Evolutionary conservation across 2,113 vertebrate genomes (phyloP), one percentile per base, ranked within the genome.

Genomic region (Lasiurus cinereus): DNA sequence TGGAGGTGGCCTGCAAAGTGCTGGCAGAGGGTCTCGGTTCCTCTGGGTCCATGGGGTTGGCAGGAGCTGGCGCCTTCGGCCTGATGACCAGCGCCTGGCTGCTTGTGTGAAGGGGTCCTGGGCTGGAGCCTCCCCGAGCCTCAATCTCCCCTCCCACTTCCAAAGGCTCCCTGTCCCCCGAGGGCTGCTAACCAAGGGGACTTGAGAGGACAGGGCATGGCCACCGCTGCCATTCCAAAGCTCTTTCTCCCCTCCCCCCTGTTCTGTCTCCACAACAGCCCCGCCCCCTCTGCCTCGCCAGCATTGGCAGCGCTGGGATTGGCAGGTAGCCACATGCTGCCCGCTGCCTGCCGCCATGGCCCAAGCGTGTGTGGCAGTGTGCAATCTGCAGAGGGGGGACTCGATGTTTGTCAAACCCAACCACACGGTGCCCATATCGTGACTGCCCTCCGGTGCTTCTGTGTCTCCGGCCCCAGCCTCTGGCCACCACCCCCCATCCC

Each of bases 281-380:
- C 70, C 77, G 84, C 64, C 94, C 95, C 83, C 80, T 92, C 91
- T 96, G 95, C 93, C 82, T 96, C 89, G 5, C 21, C 56, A 89
- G 96, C 92, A 94, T 90, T 62, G 7, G 33, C 94, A 77, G 96
- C 92, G 90, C 94, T 10, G 43, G 79, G 62, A 90, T 31, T 96
- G 97, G 96, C 96, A 18, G 84, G 89, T 46, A 21, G 94, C 95
- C 97, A 93, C 43, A 10, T 21, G 91, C 95, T 0, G 82, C 88
- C 94, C 86, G 3, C 82, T 93, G 95, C 94, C 85, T 48, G 78
- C 29, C 39, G 39, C 39, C 39, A 39, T 5, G 39, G 39, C 39
- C 39, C 39, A 39, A 39, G 39, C 39, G 39, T 5, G 39, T 39
- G 39, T 39, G 39, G 39, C 39, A 39, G 39, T 5, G 39, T 39